phyloP scores from a whole-genome alignment of 1,140 invertebrate species.

The Dendroctonus ponderosae region DNA sequence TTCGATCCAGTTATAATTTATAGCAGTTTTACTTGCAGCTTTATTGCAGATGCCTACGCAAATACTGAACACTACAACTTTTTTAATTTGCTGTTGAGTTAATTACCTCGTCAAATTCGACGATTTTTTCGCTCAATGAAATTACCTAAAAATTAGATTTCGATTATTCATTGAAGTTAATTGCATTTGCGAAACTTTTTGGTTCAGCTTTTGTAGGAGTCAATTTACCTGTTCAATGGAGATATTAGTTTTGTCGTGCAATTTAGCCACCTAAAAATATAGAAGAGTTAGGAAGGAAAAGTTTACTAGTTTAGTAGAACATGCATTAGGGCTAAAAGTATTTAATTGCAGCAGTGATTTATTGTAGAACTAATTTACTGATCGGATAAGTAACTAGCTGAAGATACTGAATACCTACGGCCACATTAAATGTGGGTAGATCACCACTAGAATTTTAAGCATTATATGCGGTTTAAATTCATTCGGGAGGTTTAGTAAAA shows the following conservation, averaged over 20 bases:
- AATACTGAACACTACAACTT: background rate
- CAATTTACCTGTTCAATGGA: conserved; percentile 26
- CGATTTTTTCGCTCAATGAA: conserved; percentile 11
- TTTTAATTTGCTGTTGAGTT: background rate
- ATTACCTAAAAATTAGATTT: conserved; percentile 18
- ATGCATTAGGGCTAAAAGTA: no score
- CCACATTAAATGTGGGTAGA: no score
- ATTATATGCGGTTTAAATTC: no score
- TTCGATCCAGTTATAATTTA: no score
- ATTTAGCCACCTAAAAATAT: conserved; percentile 33
- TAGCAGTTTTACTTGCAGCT: background rate
- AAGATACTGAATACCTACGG: no score
- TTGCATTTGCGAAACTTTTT: no score
- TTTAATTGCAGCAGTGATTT: no score
- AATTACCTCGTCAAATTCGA: conserved; percentile 25
- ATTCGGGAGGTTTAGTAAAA: no score
- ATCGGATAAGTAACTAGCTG: no score
- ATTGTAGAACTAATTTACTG: no score
- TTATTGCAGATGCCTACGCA: background rate
- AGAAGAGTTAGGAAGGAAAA: conserved; percentile 4
- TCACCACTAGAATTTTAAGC: no score
- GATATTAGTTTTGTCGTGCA: conserved; percentile 27
- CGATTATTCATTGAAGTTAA: no score
- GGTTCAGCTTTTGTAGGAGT: background rate
- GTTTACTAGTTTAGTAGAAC: background rate